Conservation (phyloP, 2,113 vertebrate species). For the Serinus canaria region DNA sequence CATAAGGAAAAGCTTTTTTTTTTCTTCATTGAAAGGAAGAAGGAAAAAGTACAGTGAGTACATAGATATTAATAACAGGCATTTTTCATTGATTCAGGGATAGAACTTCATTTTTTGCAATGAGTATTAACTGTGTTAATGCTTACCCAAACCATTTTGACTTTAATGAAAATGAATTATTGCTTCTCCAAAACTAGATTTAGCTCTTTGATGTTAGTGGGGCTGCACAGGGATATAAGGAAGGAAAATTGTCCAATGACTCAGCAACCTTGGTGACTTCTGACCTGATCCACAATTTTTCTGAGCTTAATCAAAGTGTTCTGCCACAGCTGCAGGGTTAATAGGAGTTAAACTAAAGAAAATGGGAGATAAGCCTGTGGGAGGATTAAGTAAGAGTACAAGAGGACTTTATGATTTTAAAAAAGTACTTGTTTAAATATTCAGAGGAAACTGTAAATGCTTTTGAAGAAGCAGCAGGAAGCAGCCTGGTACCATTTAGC, state of each 20-base stretch:
- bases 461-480: not conserved
- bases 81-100: not conserved
- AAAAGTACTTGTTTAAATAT: not conserved
- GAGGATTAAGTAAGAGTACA: not conserved
- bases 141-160: not conserved
- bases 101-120: not conserved
- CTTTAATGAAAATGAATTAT: not conserved
- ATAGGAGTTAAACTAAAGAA: not conserved
- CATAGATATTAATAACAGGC: not conserved
- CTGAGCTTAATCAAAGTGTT: not conserved
- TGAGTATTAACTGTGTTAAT: not conserved
- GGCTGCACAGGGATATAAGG: not conserved
- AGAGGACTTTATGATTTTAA: not conserved
- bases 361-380: not conserved
- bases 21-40: not conserved
- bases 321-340: not conserved
- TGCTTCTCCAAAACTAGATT: not conserved
- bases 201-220: not conserved
- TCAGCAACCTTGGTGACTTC: not conserved
- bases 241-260: not conserved
- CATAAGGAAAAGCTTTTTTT: not conserved
- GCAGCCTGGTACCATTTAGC: not conserved
- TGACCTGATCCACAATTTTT: not conserved
- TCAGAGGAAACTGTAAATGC: not conserved
- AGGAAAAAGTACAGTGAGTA: not conserved